Percentiles rank a stretch among this genome's conserved stretches.
phyloP scores from a whole-genome alignment of 1,140 invertebrate genomes.

The Drosophila pectinifera region DNA sequence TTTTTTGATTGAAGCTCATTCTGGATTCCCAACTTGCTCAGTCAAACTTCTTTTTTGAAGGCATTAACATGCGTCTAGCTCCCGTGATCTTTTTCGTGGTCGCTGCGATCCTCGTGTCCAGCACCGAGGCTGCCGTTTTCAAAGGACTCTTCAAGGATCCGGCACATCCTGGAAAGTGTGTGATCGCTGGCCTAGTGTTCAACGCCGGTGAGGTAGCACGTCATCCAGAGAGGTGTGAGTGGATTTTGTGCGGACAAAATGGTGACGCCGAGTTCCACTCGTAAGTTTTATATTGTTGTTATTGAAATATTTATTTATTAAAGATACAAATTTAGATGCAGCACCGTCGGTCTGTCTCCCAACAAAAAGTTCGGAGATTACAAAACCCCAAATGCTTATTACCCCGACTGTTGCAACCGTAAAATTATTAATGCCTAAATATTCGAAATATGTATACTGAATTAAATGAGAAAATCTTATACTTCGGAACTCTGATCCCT shows the following conservation, averaged over 20 bases:
- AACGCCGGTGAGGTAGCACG: slow-evolving; percentile 17
- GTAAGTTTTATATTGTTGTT: slow-evolving; percentile 1
- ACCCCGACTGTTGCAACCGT: slow-evolving; percentile 32
- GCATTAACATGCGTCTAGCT: slow-evolving; percentile 25
- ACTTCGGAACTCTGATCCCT: too few species aligned
- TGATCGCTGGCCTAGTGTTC: slow-evolving; percentile 16
- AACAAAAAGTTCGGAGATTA: slow-evolving; percentile 23
- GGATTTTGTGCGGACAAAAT: slow-evolving; percentile 8
- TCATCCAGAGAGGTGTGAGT: slow-evolving; percentile 26
- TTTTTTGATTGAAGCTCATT: too few species aligned
- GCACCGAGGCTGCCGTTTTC: slow-evolving; percentile 12
- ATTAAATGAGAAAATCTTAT: background rate
- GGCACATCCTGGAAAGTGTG: slow-evolving; percentile 43
- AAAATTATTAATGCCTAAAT: slow-evolving; percentile 20
- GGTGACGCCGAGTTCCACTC: slow-evolving; percentile 13
- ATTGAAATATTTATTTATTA: background rate
- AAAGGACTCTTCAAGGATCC: slow-evolving; percentile 28
- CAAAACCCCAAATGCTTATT: slow-evolving; percentile 24
- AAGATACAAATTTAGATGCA: slow-evolving; percentile 20
- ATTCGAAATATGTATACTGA: too few species aligned
- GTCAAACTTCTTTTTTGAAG: slow-evolving; percentile 7
- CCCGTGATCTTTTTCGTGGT: background rate
- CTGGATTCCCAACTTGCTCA: background rate
- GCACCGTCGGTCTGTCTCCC: slow-evolving; percentile 3
- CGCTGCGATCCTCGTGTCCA: background rate